phyloP scores from a whole-genome alignment of 2,797 vertebrate genomes.

The Anisognathus igniventris region DNA sequence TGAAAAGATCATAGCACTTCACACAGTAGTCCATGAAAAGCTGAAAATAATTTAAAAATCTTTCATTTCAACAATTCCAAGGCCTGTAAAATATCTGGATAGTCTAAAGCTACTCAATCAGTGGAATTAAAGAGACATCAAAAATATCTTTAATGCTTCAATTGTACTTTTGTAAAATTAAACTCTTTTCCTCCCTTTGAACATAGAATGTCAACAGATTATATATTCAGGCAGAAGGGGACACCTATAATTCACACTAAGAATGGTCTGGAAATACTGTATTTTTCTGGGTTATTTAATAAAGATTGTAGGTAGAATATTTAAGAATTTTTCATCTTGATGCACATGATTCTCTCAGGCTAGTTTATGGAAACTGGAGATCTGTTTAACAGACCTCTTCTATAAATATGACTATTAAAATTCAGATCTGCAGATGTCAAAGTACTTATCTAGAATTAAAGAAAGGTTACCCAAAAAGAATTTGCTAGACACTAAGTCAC shows the following conservation, averaged over 20 bases:
- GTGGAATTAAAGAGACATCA: neutral
- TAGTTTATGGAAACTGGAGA: neutral
- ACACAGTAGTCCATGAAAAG: slow-evolving; percentile 84
- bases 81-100: neutral
- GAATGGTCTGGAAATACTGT: neutral
- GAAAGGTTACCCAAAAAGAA: neutral
- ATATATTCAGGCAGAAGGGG: neutral
- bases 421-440: neutral
- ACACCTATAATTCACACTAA: neutral
- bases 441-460: neutral
- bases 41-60: slow-evolving; percentile 62
- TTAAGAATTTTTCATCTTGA: neutral
- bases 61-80: neutral
- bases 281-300: neutral
- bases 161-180: neutral
- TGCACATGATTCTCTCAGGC: neutral
- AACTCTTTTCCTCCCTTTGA: neutral
- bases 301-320: neutral
- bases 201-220: neutral
- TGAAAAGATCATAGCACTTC: slow-evolving; percentile 89
- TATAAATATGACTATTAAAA: neutral
- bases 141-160: neutral
- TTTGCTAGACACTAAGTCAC: neutral
- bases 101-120: neutral
- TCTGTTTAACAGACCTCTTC: neutral